Percentiles rank a stretch among this genome's conserved stretches.
Evolutionary conservation across 2,888 invertebrate genomes (phyloP).

Genomic region (Ypsolopha sequella): DNA sequence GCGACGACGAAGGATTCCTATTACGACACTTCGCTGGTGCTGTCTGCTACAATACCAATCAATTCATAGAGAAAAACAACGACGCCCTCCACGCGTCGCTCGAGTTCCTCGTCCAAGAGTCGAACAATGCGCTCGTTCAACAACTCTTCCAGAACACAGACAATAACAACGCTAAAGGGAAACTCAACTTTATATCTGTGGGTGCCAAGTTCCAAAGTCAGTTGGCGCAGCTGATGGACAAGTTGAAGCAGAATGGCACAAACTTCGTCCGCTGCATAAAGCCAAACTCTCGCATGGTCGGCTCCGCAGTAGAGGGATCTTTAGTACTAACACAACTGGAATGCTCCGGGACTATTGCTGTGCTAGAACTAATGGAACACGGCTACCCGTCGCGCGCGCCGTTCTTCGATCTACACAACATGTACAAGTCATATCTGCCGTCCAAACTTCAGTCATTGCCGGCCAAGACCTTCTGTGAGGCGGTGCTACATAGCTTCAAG

Average conservation of each 20-base stretch:
- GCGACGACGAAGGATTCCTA: constrained; percentile 98
- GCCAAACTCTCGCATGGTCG: constrained; percentile 96
- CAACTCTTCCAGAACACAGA: constrained; percentile 76
- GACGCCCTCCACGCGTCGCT: constrained; percentile 97
- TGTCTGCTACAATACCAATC: constrained; percentile 95
- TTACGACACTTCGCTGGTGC: constrained; percentile 98
- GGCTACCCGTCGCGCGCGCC: constrained; percentile 94
- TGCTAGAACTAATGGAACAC: constrained; percentile 97
- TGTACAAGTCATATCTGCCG: constrained; percentile 91
- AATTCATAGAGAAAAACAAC: constrained; percentile 99
- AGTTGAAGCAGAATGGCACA: constrained; percentile 92
- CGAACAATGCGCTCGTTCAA: constrained; percentile 85
- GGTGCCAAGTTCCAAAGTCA: constrained; percentile 97
- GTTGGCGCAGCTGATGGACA: constrained; percentile 91
- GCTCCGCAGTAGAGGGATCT: constrained; percentile 88
- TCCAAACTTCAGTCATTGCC: constrained; percentile 83
- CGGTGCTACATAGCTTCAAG: constrained; percentile 93
- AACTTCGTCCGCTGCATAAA: constrained; percentile 98
- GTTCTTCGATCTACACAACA: constrained; percentile 88
- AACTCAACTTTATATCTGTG: constrained; percentile 92
- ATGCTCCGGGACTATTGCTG: constrained; percentile 96
- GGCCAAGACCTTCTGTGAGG: constrained; percentile 95
- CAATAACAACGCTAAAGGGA: constrained; percentile 79
- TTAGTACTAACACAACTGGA: constrained; percentile 94
- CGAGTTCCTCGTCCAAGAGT: constrained; percentile 93